A percentile compares a stretch with the other conserved stretches of the same genome.
Evolutionary conservation across 2,797 vertebrate genomes (phyloP).

Genomic region (Zenarchopterus dispar): DNA sequence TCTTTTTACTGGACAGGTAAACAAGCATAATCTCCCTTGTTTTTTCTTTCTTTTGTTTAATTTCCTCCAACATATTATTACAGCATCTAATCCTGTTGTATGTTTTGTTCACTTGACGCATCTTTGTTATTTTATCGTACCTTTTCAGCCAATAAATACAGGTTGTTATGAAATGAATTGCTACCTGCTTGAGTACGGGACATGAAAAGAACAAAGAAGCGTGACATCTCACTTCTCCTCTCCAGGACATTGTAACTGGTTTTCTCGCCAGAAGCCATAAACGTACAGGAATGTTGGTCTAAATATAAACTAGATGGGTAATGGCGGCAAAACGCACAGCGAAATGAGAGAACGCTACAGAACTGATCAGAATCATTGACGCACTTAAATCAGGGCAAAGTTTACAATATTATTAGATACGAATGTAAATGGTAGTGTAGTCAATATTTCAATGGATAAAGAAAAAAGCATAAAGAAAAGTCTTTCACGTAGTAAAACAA

Average conservation of each 20-base stretch:
- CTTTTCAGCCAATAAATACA: slow-evolving; percentile 3
- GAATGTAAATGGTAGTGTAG: not conserved
- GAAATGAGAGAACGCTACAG: not conserved
- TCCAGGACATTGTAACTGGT: not conserved
- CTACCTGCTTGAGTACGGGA: not conserved
- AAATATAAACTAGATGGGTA: not conserved
- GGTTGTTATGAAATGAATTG: slow-evolving; percentile 4
- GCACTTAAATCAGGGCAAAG: not conserved
- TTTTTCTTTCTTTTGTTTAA: not conserved
- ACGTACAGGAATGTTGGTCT: not conserved
- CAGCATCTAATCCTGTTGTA: not conserved
- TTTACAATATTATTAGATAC: not conserved
- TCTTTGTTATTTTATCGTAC: slow-evolving; percentile 5
- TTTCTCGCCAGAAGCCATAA: not conserved
- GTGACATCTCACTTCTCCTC: not conserved
- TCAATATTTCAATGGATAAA: too few species aligned
- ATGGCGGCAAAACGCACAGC: not conserved
- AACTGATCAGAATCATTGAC: not conserved
- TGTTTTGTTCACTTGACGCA: not conserved
- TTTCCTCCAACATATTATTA: not conserved
- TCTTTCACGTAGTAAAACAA: not conserved
- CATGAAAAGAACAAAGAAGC: slow-evolving; percentile 9
- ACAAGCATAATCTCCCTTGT: not conserved
- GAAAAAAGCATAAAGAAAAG: not conserved
- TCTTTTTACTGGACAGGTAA: not conserved